Conservation (phyloP, 2,113 vertebrate species). For the Phrynocephalus versicolor region DNA sequence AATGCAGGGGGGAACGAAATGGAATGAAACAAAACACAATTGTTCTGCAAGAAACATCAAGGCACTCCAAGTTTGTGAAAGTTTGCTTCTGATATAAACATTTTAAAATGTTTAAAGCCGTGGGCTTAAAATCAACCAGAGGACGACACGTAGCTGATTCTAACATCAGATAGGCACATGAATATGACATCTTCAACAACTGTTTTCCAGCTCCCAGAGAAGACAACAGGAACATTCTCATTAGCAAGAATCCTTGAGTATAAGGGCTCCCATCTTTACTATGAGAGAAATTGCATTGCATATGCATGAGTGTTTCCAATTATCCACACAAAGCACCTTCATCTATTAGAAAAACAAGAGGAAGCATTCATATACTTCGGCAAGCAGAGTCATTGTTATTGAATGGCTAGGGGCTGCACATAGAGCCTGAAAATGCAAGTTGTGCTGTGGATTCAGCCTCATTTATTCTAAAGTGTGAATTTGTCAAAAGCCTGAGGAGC, state of each 20-base stretch:
- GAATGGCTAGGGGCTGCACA: no score
- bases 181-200: background rate
- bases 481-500: background rate
- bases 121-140: conserved; percentile 63
- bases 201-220: background rate
- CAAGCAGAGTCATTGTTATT: background rate
- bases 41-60: no score
- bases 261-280: fast-evolving
- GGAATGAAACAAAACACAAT: no score
- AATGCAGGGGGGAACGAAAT: no score
- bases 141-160: conserved; percentile 27
- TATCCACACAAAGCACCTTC: background rate
- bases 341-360: background rate
- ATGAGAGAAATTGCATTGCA: background rate
- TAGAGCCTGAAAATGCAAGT: background rate
- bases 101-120: conserved; percentile 47
- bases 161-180: conserved; percentile 1
- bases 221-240: background rate
- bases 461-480: background rate
- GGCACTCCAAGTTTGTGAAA: background rate
- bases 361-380: background rate
- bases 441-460: background rate
- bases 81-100: conserved; percentile 4
- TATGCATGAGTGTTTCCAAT: background rate
- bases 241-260: background rate